A percentile compares a stretch with the other conserved stretches of the same genome.
Conservation (phyloP, 2,888 invertebrate species). For the Mamestra brassicae region DNA sequence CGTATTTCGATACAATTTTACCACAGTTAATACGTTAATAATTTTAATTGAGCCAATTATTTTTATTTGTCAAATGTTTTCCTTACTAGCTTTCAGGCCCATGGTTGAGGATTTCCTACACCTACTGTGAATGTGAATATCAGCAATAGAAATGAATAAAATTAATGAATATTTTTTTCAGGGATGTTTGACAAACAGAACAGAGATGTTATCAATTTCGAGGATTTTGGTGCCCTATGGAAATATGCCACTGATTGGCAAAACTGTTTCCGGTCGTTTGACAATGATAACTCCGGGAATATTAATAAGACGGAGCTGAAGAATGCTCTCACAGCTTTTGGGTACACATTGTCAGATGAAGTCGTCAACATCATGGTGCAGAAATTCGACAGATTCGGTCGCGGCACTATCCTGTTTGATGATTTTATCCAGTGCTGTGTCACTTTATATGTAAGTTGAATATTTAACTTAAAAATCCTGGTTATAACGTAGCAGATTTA, state of each 20-base stretch:
- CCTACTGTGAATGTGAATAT: not conserved
- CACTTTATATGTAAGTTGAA: slow-evolving; percentile 95
- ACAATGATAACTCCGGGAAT: slow-evolving; percentile 97
- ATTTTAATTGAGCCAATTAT: not conserved
- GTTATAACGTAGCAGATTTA: not conserved
- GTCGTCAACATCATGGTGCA: slow-evolving; percentile 95
- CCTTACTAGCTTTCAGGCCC: not conserved
- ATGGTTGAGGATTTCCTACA: not conserved
- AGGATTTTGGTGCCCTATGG: slow-evolving; percentile 99
- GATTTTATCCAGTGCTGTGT: slow-evolving; percentile 99
- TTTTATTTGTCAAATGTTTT: slow-evolving; percentile 5
- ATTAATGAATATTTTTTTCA: slow-evolving; percentile 75
- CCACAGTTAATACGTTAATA: no score
- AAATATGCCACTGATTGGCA: slow-evolving; percentile 99
- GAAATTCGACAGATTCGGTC: slow-evolving; percentile 98
- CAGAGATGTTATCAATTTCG: slow-evolving; percentile 97
- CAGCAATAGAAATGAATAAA: not conserved
- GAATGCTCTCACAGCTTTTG: slow-evolving; percentile 97
- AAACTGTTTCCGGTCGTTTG: slow-evolving; percentile 98
- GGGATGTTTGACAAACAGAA: slow-evolving; percentile 98
- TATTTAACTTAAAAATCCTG: no score
- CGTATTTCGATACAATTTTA: not conserved
- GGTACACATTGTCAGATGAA: slow-evolving; percentile 96
- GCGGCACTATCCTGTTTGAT: slow-evolving; percentile 98
- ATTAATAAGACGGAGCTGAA: slow-evolving; percentile 98